Evolutionary conservation across 2,113 vertebrate genomes (phyloP), one percentile per base, ranked within the genome.

Genomic region (Leptodactylus fuscus): DNA sequence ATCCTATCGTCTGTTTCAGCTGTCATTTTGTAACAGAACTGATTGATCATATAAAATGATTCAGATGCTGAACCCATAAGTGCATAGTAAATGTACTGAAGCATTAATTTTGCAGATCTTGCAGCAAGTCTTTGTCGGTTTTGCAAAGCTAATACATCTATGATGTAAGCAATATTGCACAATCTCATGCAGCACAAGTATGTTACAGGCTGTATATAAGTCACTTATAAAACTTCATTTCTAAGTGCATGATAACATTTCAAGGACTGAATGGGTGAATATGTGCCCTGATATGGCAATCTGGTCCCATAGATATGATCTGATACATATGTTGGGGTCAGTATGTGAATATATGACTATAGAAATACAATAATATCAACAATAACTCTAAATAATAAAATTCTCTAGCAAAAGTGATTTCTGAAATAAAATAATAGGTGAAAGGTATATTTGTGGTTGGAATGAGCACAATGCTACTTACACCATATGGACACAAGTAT

Each of bases 41-140:
- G 75, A 85, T 77, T 77, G 73, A 85, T 85, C 60, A 76, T 84
- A 46, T 84, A 74, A 84, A 84, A 84, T 77, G 73, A 67, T 27
- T 65, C 53, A 55, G 22, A 51, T 71, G 22, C 81, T 73, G 44
- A 73, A 73, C 65, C 29, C n/a, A 53, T 71, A 71, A 82, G 81
- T 73, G 81, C 67, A 41, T 22, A 55, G 65, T 71, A 82, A 71
- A 82, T 55, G 65, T 73, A 82, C 18, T 24, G 22, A 60, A 79
- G 48, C 67, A 82, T 71, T 38, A 51, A 82, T 82, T 82, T 82
- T 82, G 65, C 81, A 82, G 70, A 55, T 82, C 65, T 55, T 73
- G 48, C 67, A 82, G 34, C 81, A 41, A 73, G 48, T 18, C 67
- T 82, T 55, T 55, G 53, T 16, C 2, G 18, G 53, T 55, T 20